Percentiles rank a stretch among this genome's conserved stretches.
These are phyloP conservation scores for Drusus annulatus DNA, from an alignment of 1,140 invertebrate species.

Conservation along the genomic window DNA sequence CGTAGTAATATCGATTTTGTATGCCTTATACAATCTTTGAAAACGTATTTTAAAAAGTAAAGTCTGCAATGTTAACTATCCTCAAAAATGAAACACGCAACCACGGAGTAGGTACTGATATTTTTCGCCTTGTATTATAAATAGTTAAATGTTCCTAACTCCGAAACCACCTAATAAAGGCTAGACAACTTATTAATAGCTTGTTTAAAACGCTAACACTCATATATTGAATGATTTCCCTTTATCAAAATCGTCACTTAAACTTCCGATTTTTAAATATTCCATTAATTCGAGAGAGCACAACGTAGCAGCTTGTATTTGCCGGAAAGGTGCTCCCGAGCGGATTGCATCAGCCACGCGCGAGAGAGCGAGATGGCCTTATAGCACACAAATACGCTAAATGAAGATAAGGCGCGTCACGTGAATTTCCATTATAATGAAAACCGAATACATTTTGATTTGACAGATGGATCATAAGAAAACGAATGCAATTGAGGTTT, in stretches of 20 bases:
- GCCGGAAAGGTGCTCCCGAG: not conserved
- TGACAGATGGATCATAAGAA: too few relatives aligned
- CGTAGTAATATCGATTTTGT: not conserved
- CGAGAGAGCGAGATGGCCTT: slow-evolving; percentile 17
- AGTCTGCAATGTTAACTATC: not conserved
- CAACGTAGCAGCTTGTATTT: not conserved
- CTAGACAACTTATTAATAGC: not conserved
- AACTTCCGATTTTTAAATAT: not conserved
- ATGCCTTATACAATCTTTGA: not conserved
- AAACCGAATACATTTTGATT: too few relatives aligned
- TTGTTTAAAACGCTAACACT: not conserved
- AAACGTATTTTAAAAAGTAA: too few relatives aligned
- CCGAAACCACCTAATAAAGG: not conserved
- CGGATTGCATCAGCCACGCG: slow-evolving; percentile 38
- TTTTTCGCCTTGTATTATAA: not conserved
- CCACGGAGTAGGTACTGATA: not conserved
- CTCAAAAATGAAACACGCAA: not conserved
- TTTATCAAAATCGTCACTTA: not conserved
- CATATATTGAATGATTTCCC: slow-evolving; percentile 20
- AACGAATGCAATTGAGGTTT: too few relatives aligned
- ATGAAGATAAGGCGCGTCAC: too few relatives aligned
- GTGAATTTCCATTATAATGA: too few relatives aligned
- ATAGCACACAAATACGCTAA: not conserved
- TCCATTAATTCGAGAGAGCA: slow-evolving; percentile 6
- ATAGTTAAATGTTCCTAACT: not conserved